Evolutionary conservation across 2,797 vertebrate genomes (phyloP), one percentile per base, ranked within the genome.

Genomic region (Danio aesculapii): DNA sequence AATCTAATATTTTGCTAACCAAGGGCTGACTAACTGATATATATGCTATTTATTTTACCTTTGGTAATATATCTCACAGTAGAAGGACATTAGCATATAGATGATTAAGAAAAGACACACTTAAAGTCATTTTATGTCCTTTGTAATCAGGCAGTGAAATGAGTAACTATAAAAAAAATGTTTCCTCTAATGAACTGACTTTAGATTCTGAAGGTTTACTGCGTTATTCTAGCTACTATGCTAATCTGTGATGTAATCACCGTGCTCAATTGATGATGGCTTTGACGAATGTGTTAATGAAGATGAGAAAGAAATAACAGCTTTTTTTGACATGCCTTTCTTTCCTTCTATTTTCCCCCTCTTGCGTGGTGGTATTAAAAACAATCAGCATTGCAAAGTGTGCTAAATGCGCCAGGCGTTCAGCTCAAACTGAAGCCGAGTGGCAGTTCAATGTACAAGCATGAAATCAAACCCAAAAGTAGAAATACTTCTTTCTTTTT

Each of bases 391-490:
- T 79, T 39, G 75, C 47, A 61, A 59, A 71, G 75, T 73, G 49
- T 55, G 5, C 53, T 21, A 49, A 78, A 59, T 58, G 44, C n/a
- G 63, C 71, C n/a, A 49, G 68, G 78, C 68, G 47, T 72, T 83
- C 70, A 78, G 72, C 77, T 81, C 52, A 70, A 81, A 76, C 63
- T 8, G 75, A 46, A 61, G 61, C 57, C 7, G 63, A 73, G 53
- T 62, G 81, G 82, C 79, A 64, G 67, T 72, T 19, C 55, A 53
- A 73, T 61, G 55, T 55, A 77, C 73, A 68, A 81, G 77, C 75
- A 46, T 86, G 84, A 87, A 87, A 86, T 87, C 80, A 64, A 80
- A 81, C 64, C 74, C 52, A 8, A 43, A 70, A 77, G 72, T 84
- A 77, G 77, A 86, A 82, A 75, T 75, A 68, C 41, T 75, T 58